Percentiles rank a stretch among this genome's conserved stretches.
Evolutionary conservation across 2,797 vertebrate genomes (phyloP).

Genomic region (Gallinago solitaria): DNA sequence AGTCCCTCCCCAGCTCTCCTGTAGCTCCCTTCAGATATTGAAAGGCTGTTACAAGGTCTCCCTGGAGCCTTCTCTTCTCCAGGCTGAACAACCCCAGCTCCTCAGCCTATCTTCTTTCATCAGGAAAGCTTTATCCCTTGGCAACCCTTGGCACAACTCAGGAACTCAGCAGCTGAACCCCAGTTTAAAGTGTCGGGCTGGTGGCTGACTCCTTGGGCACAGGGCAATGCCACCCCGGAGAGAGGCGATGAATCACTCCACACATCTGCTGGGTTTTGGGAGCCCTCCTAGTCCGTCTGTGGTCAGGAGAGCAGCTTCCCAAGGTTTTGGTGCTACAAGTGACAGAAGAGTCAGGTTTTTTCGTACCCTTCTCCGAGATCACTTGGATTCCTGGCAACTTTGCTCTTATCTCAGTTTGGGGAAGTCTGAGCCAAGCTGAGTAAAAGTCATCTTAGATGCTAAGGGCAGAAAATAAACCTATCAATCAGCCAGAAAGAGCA

Average conservation of each 20-base stretch:
- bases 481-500: neutral
- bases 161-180: neutral
- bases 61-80: no score
- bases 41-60: no score
- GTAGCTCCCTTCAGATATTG: no score
- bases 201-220: neutral
- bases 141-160: neutral
- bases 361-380: neutral
- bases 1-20: no score
- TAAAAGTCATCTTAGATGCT: neutral
- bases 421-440: neutral
- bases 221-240: rapidly evolving
- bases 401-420: neutral
- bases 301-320: neutral
- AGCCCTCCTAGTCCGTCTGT: neutral
- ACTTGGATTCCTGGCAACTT: neutral
- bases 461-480: neutral
- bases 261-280: neutral
- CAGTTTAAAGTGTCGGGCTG: rapidly evolving
- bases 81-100: no score
- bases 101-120: no score
- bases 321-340: neutral
- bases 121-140: neutral
- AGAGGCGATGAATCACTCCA: rapidly evolving
- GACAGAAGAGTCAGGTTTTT: neutral